A percentile compares a stretch with the other conserved stretches of the same genome.
Evolutionary conservation across 2,113 vertebrate species (phyloP).

Genomic region (Silurus asotus): DNA sequence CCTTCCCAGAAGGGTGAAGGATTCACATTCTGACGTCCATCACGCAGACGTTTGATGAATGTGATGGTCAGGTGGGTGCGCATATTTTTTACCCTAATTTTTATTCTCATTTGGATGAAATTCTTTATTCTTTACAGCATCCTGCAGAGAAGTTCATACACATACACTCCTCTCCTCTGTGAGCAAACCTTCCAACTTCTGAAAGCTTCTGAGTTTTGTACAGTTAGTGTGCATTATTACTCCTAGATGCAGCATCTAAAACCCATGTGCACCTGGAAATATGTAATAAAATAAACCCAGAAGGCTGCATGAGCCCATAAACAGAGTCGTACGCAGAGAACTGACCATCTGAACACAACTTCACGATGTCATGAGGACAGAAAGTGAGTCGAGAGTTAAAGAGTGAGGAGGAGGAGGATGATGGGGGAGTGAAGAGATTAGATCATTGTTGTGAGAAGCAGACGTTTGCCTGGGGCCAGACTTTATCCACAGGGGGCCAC

Average conservation of each 20-base stretch:
- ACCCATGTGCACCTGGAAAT: neutral
- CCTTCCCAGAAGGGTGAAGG: neutral
- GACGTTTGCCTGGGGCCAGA: conserved; percentile 56
- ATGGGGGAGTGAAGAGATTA: conserved; percentile 48
- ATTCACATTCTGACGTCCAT: neutral
- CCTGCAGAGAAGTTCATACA: too few species aligned
- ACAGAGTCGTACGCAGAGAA: too few species aligned
- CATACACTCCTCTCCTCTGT: neutral
- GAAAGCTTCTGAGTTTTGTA: too few species aligned
- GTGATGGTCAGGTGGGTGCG: neutral
- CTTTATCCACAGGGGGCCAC: conserved; percentile 54
- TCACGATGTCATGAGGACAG: conserved; percentile 44
- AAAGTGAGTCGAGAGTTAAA: conserved; percentile 61
- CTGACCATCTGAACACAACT: conserved; percentile 37
- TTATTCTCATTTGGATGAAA: neutral
- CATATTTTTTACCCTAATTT: neutral
- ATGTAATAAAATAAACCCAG: neutral
- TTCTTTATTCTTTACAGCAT: too few species aligned
- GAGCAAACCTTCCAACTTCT: neutral
- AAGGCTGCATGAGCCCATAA: neutral
- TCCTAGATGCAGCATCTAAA: neutral
- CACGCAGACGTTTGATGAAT: too few species aligned
- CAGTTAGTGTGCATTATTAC: neutral
- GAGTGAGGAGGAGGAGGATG: conserved; percentile 43
- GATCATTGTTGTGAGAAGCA: conserved; percentile 62